Base-by-base conservation (phyloP, 2,888 invertebrate genomes). In the Torymus tubicola region DNA sequence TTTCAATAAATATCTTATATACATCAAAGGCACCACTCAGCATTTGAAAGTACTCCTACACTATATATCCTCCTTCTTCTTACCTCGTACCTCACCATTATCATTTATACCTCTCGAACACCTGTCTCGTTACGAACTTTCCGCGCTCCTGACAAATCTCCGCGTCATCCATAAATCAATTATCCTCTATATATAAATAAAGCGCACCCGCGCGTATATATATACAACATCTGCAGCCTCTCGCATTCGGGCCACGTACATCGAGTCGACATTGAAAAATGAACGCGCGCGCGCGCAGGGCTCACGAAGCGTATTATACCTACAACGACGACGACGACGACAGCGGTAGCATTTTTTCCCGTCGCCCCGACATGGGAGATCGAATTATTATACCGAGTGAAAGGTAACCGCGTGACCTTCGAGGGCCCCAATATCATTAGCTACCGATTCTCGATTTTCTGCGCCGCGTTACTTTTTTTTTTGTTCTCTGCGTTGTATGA, bases 331-430 rank as follows among this genome's bases (percentile, higher is more conserved):
- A 72, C 72, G 60, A 68, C 18, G 60, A 67, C 63, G 58, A 69
- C 57, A 24, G 8, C 13, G 14, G 16, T 31, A 42, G 16, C 18
- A 8, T 13, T 21, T 24, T 60, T 61, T 68, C 60, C 21, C 60
- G 4, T 42, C 65, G 31, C 31, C 3, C 12, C 64, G 57, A 42
- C 69, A 58, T 12, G 13, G 60, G 21, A 42, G 61, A 55, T 72
- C 58, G 55, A 78, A 61, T 61, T 67, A 31, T 71, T 50, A 63
- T 52, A 18, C 72, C 50, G 42, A 18, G 74, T 64, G 70, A 80
- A 80, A 69, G 79, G 70, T 52, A 24, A 21, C 31, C 42, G 21
- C 50, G 42, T 42, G 73, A 70, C 74, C 79, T 80, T 80, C 74
- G 64, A 74, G 57, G 31, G 4, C 16, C 13, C 52, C 55, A 18